A percentile compares a stretch with the other conserved stretches of the same genome.
Evolutionary conservation across 1,140 invertebrate species (phyloP).

Genomic region (Habropoda laboriosa): DNA sequence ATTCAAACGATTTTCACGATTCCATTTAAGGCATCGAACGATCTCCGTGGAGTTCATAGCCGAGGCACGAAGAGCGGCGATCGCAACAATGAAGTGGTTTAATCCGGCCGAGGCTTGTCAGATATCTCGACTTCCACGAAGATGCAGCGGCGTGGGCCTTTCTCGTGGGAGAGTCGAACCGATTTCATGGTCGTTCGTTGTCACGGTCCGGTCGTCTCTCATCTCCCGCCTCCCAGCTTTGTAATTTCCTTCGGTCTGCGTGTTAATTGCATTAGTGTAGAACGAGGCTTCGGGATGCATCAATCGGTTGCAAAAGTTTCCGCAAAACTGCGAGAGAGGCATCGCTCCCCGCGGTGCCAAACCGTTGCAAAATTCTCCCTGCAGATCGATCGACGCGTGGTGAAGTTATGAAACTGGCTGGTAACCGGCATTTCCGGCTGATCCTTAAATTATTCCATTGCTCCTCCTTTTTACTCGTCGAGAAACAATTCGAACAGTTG

Average conservation of each 20-base stretch:
- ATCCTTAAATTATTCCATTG: background rate
- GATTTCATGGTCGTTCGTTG: constrained; percentile 73
- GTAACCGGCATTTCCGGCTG: constrained; percentile 30
- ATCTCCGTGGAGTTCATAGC: background rate
- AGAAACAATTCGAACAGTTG: background rate
- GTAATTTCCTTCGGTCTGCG: constrained; percentile 53
- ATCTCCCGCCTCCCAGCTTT: constrained; percentile 53
- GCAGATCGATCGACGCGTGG: constrained; percentile 12
- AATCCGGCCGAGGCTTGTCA: background rate
- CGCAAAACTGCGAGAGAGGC: constrained; percentile 18
- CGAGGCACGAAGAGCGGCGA: background rate
- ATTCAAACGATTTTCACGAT: background rate
- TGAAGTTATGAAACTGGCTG: constrained; percentile 36
- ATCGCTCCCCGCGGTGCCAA: background rate
- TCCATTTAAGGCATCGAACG: background rate
- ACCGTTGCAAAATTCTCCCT: constrained; percentile 11
- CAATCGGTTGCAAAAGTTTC: constrained; percentile 44
- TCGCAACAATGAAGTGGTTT: constrained; percentile 20
- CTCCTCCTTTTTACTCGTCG: background rate
- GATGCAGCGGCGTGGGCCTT: constrained; percentile 15
- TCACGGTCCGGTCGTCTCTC: constrained; percentile 64
- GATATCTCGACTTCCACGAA: constrained; percentile 4
- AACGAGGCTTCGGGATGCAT: constrained; percentile 35
- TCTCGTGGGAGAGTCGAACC: constrained; percentile 67
- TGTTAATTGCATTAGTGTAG: constrained; percentile 69